Evolutionary conservation across 1,140 invertebrate species (phyloP).

Genomic region (Papilio polytes): DNA sequence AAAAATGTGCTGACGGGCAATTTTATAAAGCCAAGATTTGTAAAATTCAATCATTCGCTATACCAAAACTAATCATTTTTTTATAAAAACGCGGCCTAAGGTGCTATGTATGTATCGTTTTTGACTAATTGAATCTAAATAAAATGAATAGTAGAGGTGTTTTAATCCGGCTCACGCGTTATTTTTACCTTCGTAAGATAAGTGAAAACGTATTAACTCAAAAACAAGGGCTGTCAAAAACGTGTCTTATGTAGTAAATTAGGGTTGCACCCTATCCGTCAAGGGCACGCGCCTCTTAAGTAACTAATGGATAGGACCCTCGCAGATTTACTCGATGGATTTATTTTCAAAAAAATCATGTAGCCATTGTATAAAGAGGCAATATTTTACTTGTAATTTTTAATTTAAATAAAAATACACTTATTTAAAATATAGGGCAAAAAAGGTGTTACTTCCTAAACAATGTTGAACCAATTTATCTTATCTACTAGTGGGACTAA

Average conservation of each 20-base stretch:
- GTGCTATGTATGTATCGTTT: not conserved
- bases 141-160: not conserved
- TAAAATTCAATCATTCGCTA: not conserved
- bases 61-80: not conserved
- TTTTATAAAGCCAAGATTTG: not conserved
- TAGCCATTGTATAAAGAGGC: not conserved
- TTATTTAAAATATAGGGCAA: too few species aligned
- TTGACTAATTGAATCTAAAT: not conserved
- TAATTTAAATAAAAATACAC: too few species aligned
- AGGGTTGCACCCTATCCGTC: conserved; percentile 50
- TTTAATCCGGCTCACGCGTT: too few species aligned
- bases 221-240: conserved; percentile 20
- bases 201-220: not conserved
- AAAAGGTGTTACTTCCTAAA: too few species aligned
- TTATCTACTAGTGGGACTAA: too few species aligned
- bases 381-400: not conserved
- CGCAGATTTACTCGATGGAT: conserved; percentile 40
- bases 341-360: conserved; percentile 14
- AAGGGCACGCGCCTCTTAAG: conserved; percentile 46
- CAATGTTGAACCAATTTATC: too few species aligned
- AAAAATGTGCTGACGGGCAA: not conserved
- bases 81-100: too few species aligned
- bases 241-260: conserved; percentile 1
- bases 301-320: conserved; percentile 51
- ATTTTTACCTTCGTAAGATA: not conserved